Evolutionary conservation across 2,888 invertebrate genomes (phyloP), one percentile per base, ranked within the genome.

Genomic region (Isoperla grammatica): DNA sequence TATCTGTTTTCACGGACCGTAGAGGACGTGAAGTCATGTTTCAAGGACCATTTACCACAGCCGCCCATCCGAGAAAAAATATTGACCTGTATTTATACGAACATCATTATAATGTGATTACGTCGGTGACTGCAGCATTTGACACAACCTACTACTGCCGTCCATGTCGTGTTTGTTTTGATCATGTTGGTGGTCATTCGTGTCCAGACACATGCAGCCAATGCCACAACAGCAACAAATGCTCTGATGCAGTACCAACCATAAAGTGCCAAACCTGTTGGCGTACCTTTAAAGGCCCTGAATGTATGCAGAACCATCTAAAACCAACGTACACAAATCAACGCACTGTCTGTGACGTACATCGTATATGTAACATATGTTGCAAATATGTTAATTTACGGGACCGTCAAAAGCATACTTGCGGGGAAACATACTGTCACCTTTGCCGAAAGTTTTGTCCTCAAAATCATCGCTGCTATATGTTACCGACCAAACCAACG

Each of bases 131-230:
- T 23, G 56, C 19, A 17, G 56, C 56, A 12, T 56, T 56, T 35
- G 23, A 20, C 15, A 40, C 13, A 35, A 13, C 6, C 19, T 54
- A 37, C 15, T 54, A 54, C 54, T 54, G 54, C 23, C n/a, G 54
- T 3, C 9, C n/a, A 9, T 54, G 54, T 22, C 35, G 39, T 15
- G 23, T 29, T 19, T n/a, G 37, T n/a, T 53, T 12, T 53, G 19
- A 19, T n/a, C 4, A 29, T 22, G 15, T 40, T 8, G 40, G 40
- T 15, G 40, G 15, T 4, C 40, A 40, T 40, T 4, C 15, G 11
- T 40, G 40, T 15, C n/a, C 4, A 40, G n/a, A 12, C 11, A 12
- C 4, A 40, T 40, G 40, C 40, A 4, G 6, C 15, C n/a, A 15
- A 12, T 40, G 40, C 11, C 40, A 40, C n/a, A 40, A 40, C 15